phyloP scores from a whole-genome alignment of 1,140 invertebrate genomes.

The Asbolus verrucosus region DNA sequence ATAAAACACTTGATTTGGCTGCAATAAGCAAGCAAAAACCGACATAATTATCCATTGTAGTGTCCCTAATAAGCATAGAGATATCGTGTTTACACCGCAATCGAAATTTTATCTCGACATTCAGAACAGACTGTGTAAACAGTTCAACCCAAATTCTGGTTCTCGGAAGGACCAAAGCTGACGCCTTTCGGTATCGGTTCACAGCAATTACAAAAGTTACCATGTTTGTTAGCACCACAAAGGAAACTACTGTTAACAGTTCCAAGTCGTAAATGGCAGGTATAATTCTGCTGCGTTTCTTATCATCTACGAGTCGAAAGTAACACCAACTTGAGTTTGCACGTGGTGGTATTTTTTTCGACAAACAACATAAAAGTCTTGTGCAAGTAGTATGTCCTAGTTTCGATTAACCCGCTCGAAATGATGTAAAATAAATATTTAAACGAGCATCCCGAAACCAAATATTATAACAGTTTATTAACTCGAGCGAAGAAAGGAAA shows the following conservation, averaged over 20 bases:
- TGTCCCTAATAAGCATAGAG: too few relatives aligned
- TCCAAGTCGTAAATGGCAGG: background rate
- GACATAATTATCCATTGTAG: too few relatives aligned
- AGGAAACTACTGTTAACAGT: constrained; percentile 15
- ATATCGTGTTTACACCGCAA: constrained; percentile 4
- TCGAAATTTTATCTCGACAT: background rate
- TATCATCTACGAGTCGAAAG: background rate
- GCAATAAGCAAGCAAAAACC: too few relatives aligned
- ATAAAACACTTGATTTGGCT: too few relatives aligned
- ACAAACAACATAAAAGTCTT: constrained; percentile 32
- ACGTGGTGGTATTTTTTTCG: constrained; percentile 8
- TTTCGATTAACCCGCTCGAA: constrained; percentile 39
- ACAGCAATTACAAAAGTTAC: background rate
- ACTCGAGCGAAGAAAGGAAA: background rate
- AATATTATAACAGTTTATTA: constrained; percentile 38
- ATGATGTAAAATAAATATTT: constrained; percentile 46
- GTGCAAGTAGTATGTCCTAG: constrained; percentile 28
- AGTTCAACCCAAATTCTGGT: background rate
- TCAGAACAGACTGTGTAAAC: background rate
- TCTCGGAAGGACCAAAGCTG: constrained; percentile 2
- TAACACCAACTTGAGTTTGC: background rate
- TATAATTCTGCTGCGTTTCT: background rate
- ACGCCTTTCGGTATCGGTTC: constrained; percentile 7
- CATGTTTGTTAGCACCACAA: too few relatives aligned
- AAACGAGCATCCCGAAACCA: constrained; percentile 35